Percentiles rank a stretch among this genome's conserved stretches.
These are phyloP conservation scores for Platycheirus rosarum DNA, from an alignment of 2,888 invertebrate species.

Conservation along the genomic window DNA sequence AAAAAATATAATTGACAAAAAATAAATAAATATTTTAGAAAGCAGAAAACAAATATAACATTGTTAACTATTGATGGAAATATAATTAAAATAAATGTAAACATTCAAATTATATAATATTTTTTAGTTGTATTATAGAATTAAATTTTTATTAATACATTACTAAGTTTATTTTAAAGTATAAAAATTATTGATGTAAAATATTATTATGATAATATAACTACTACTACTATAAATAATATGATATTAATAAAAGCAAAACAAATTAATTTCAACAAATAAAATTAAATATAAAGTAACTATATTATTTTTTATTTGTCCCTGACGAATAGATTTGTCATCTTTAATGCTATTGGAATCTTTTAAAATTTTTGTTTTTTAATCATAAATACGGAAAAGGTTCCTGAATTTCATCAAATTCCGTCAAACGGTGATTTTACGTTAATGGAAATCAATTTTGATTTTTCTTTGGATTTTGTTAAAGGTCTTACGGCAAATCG, in stretches of 20 bases:
- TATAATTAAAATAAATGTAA: conserved; percentile 12
- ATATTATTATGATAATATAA: conserved; percentile 61
- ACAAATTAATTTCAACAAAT: conserved; percentile 51
- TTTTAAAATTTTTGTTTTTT: too few relatives aligned
- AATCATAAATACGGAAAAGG: too few relatives aligned
- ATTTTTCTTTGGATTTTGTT: too few relatives aligned
- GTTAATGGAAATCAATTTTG: too few relatives aligned
- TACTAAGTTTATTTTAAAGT: conserved; percentile 60
- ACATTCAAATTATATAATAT: conserved; percentile 6
- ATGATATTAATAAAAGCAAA: conserved; percentile 60
- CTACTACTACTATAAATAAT: conserved; percentile 49
- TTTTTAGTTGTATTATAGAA: conserved; percentile 63
- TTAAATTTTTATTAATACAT: conserved; percentile 56
- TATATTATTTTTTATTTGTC: background rate
- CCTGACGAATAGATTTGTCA: too few relatives aligned
- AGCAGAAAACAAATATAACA: conserved; percentile 46
- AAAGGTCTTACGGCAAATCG: too few relatives aligned
- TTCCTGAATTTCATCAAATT: too few relatives aligned
- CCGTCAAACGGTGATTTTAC: too few relatives aligned
- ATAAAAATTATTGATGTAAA: conserved; percentile 56
- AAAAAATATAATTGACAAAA: conserved; percentile 54
- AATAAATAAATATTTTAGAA: conserved; percentile 44
- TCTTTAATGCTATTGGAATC: too few relatives aligned
- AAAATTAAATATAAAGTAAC: conserved; percentile 47
- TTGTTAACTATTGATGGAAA: conserved; percentile 61